Evolutionary conservation across 2,797 vertebrate species (phyloP).

Genomic region (Spondyliosoma cantharus): DNA sequence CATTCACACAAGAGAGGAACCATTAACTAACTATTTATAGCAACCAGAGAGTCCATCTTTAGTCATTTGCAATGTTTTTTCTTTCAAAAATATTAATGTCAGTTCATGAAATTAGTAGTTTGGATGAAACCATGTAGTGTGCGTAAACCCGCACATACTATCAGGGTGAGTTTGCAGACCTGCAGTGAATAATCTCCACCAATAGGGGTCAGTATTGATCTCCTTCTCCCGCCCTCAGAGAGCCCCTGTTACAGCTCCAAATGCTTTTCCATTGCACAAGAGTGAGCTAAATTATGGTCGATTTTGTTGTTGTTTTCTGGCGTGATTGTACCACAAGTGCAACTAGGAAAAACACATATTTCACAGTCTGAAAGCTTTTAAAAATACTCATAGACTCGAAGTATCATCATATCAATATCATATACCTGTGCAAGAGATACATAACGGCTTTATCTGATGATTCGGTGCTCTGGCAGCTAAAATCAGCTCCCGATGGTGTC

Average conservation of each 20-base stretch:
- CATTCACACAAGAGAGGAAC: neutral
- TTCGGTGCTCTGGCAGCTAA: neutral
- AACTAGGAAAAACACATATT: neutral
- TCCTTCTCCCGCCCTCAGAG: neutral
- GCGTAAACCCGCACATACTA: neutral
- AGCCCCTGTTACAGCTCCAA: neutral
- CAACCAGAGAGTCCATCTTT: neutral
- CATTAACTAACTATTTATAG: constrained; percentile 11
- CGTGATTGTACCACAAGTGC: neutral
- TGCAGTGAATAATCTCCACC: constrained; percentile 52
- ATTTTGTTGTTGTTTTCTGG: constrained; percentile 1
- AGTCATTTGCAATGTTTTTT: constrained; percentile 14
- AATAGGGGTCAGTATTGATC: constrained; percentile 56
- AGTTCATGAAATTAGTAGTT: constrained; percentile 36
- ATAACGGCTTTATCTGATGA: neutral
- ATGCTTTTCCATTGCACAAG: constrained; percentile 11
- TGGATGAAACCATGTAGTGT: constrained; percentile 20
- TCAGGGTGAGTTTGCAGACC: constrained; percentile 20
- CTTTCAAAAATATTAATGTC: constrained; percentile 59
- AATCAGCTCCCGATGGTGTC: neutral
- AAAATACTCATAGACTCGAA: neutral
- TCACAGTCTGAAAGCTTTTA: neutral
- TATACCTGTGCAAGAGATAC: neutral
- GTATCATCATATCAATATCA: neutral
- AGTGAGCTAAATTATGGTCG: neutral